Base-by-base conservation (phyloP, 2,113 vertebrate species). In the Notothenia coriiceps region DNA sequence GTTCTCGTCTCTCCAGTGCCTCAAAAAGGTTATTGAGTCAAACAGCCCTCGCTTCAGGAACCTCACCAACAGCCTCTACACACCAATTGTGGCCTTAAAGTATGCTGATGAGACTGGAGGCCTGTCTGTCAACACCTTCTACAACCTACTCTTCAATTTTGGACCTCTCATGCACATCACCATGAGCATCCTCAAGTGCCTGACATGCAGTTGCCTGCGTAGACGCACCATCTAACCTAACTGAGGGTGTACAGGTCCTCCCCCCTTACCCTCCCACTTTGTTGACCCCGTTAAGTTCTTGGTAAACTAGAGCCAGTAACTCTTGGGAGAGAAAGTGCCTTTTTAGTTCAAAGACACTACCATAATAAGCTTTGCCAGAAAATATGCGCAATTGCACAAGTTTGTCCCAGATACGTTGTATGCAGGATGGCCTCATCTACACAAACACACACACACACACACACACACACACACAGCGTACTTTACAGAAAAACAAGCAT, bases 171-270 rank as follows among this genome's bases (percentile, higher is more conserved):
- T 96, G 94, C 95, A 95, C 91, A 92, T 96, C 83, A 93, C 94
- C 77, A 94, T 96, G 66, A 89, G 77, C 87, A 90, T 90, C 76
- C 86, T 93, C 63, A 90, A 87, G 65, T 97, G 96, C 79, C 94
- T 99, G 88, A 96, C 95, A 3, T 97, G 97, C 65, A 94, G 91
- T 87, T 97, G 97, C 86, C 95, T 95, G 82, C 94, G 94, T 0
- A 72, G 94, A 22, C 91, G 94, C 59, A 94, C 94, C 57, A 83
- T 98, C 35, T 83, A 86, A 52, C 97, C 96, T 0, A 81, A 93
- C 87, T 96, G 74, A 76, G 63, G 50, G 62, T 74, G 57, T 40
- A 68, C 20, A 1, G 35, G 18, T 74, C 29, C 40, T 65, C 18
- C 46, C 56, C 17, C n/a, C 49, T 25, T 22, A 54, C 49, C 25